Evolutionary conservation across 2,797 vertebrate genomes (phyloP), one percentile per base, ranked within the genome.

Genomic region (Triplophysa yarkandensis): DNA sequence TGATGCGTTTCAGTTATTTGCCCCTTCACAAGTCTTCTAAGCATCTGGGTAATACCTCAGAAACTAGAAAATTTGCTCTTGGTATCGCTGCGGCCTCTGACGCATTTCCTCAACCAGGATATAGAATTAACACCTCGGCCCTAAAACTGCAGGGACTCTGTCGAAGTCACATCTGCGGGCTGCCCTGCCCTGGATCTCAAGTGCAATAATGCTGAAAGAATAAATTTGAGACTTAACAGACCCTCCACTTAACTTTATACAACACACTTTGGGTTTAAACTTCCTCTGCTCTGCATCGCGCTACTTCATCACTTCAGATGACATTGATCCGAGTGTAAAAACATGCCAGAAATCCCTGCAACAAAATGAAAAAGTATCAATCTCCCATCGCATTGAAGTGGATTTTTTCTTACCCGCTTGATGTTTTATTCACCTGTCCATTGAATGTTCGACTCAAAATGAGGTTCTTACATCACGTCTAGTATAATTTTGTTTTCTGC

Each of bases 111-210:
- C 89, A 91, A 91, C 90, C 91, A 88, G 89, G 91, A 92, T 91
- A 92, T 91, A 87, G 90, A 92, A 90, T 92, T 90, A 92, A 91
- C 90, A 92, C 91, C 89, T 91, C 83, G 5, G 83, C 80, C 86
- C 65, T 81, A 82, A 79, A 84, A 71, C 81, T 80, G 28, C 71
- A 74, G 83, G 86, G 84, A 83, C 85, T 80, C 78, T 16, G 65
- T 74, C 77, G 63, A 74, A 36, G 52, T 77, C 82, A 68, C 91
- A 92, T 89, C 90, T 91, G 91, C 82, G 78, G 80, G 21, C 75
- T 39, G 34, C 68, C 72, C 73, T 50, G 69, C 34, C 82, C 71
- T n/a, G 62, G 57, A 62, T 83, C 81, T 80, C 68, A 3, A 28
- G 60, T 80, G 68, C 63, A 61, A 71, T 62, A 73, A 74, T 68